These are phyloP conservation scores for Epinephelus malabaricus DNA, from an alignment of 2,797 vertebrate genomes.

Conservation along the genomic window DNA sequence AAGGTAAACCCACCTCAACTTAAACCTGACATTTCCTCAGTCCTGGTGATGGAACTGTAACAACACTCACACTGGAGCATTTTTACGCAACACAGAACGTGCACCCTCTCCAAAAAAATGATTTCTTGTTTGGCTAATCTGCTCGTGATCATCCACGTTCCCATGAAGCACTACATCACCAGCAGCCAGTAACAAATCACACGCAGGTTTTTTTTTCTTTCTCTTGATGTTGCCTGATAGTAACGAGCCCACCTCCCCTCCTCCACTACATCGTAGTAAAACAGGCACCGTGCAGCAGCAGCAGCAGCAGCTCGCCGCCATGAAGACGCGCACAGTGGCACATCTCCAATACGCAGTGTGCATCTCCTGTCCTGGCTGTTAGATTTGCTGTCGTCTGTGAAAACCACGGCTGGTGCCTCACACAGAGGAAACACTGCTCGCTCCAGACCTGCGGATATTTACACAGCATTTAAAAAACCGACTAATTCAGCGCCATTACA, in stretches of 20 bases:
- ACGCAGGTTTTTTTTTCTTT: slow-evolving; percentile 6
- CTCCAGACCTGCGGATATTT: slow-evolving; percentile 32
- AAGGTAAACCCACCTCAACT: not conserved
- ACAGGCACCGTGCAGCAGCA: slow-evolving; percentile 8
- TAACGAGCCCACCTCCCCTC: slow-evolving; percentile 30
- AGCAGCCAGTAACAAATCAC: slow-evolving; percentile 41
- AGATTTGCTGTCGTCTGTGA: slow-evolving; percentile 55
- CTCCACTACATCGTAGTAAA: slow-evolving; percentile 65
- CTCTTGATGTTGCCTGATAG: slow-evolving; percentile 12
- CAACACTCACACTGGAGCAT: not conserved
- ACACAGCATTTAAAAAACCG: not conserved
- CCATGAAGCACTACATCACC: slow-evolving; percentile 24
- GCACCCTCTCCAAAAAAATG: not conserved
- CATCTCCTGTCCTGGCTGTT: slow-evolving; percentile 49
- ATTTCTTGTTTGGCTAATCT: no score
- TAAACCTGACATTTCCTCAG: not conserved
- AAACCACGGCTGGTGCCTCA: slow-evolving; percentile 34
- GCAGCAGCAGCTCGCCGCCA: slow-evolving; percentile 53
- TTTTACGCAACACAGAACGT: not conserved
- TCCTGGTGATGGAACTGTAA: not conserved
- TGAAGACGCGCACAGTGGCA: slow-evolving; percentile 69
- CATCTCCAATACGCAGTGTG: slow-evolving; percentile 76
- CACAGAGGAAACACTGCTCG: slow-evolving; percentile 22
- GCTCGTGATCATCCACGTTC: slow-evolving; percentile 4
- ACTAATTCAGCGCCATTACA: not conserved